Evolutionary conservation across 2,888 invertebrate species (phyloP), one percentile per base, ranked within the genome.

Genomic region (Polietes domitor): DNA sequence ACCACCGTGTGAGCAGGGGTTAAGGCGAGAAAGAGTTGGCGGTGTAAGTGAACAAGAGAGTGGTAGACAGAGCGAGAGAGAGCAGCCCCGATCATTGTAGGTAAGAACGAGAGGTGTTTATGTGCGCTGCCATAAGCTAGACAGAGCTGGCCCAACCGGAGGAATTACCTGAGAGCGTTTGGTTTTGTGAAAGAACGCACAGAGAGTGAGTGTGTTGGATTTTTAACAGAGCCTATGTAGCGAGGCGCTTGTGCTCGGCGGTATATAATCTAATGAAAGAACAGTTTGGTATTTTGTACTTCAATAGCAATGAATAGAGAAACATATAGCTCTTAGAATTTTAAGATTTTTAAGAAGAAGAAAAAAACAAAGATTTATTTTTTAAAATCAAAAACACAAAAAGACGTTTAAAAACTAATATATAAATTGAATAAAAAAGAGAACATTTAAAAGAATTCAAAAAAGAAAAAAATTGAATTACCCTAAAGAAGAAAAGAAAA

Each of bases 181-280:
- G 53, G 21, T 43, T 37, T 37, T 37, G 37, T 37, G 37, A 37
- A 37, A 3, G 37, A 37, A 37, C 37, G 7, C 10, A 37, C 10
- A 50, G 63, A 26, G 61, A 28, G 26, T 37, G 17, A n/a, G 47
- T 3, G 47, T 7, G n/a, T n/a, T 47, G 7, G 4, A 17, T 6
- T 41, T 63, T 77, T 80, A 83, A 75, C 83, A 80, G 47, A 32
- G 26, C 32, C 76, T 68, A 61, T 32, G 43, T 12, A 37, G 41
- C 17, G 26, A 37, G 74, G 76, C 65, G 83, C 77, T 63, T 80
- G n/a, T 58, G 72, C 61, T 84, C 1, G 72, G n/a, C 76, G 68
- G 81, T 84, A 84, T 84, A 81, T 81, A 84, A 84, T 76, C 71
- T 70, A 63, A 78, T 24, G 78, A 73, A 76, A 61, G 53, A 43